phyloP scores from a whole-genome alignment of 2,113 vertebrate genomes.

The Natator depressus region DNA sequence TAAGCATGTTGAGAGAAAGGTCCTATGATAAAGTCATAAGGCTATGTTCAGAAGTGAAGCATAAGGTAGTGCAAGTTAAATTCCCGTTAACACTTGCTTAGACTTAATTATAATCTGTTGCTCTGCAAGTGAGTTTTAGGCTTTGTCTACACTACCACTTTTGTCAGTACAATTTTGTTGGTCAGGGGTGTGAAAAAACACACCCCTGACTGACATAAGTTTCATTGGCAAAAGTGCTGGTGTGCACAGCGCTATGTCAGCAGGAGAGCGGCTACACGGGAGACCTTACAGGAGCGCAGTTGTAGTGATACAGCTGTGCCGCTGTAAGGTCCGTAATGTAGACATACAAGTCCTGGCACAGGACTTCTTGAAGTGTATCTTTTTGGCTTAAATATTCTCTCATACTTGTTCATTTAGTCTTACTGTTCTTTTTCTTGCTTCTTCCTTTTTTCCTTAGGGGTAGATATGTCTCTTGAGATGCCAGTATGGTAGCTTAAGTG shows the following conservation, averaged over 20 bases:
- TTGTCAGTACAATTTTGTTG: too few relatives aligned
- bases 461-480: neutral
- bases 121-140: neutral
- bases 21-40: neutral
- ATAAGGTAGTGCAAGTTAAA: neutral
- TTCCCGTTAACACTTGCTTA: neutral
- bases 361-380: conserved; percentile 1
- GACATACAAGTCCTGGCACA: neutral
- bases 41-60: neutral
- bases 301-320: too few relatives aligned
- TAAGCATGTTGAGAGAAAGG: neutral
- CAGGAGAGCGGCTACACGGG: too few relatives aligned
- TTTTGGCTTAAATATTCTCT: neutral
- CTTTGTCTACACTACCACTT: too few relatives aligned
- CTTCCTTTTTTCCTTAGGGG: conserved; percentile 6
- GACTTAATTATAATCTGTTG: neutral
- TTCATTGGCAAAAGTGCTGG: too few relatives aligned
- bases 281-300: too few relatives aligned
- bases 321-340: too few relatives aligned
- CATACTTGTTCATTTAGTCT: neutral
- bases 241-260: too few relatives aligned
- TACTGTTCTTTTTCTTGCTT: neutral
- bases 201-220: too few relatives aligned
- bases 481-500: neutral
- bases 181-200: too few relatives aligned